Percentiles rank a stretch among this genome's conserved stretches.
These are phyloP conservation scores for Pseudocheirus occidentalis DNA, from an alignment of 2,797 vertebrate species.

Conservation along the genomic window DNA sequence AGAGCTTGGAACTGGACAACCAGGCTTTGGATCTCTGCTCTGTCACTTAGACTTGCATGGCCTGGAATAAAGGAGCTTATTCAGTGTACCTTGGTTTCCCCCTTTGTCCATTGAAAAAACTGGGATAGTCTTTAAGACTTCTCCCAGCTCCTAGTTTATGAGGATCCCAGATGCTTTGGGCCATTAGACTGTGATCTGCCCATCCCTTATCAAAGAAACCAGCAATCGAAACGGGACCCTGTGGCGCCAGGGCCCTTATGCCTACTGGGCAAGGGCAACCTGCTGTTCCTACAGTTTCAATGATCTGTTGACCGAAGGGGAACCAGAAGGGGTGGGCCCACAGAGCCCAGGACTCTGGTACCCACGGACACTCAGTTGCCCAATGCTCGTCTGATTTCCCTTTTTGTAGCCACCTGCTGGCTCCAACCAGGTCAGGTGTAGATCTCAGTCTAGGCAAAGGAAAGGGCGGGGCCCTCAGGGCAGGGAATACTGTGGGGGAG, in stretches of 20 bases:
- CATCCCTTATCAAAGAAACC: constrained; percentile 59
- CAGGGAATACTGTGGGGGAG: constrained; percentile 57
- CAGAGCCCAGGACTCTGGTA: neutral
- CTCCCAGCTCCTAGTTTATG: neutral
- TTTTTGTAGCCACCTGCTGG: neutral
- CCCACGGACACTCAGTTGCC: neutral
- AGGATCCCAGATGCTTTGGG: neutral
- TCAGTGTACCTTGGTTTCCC: neutral
- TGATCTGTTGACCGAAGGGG: neutral
- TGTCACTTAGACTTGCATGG: neutral
- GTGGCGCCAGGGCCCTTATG: neutral
- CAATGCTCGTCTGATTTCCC: neutral
- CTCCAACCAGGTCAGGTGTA: neutral
- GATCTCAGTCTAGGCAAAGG: neutral
- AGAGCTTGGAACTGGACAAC: neutral
- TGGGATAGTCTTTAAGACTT: neutral
- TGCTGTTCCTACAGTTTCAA: neutral
- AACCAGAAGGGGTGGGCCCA: neutral
- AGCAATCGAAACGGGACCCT: constrained; percentile 31
- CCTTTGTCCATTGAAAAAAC: neutral
- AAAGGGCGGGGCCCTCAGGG: neutral
- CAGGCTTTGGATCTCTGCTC: neutral
- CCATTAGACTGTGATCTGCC: constrained; percentile 1
- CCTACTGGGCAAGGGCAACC: neutral
- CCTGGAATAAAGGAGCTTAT: too few species aligned